Evolutionary conservation across 2,113 vertebrate species (phyloP).

Genomic region (Osmerus mordax): DNA sequence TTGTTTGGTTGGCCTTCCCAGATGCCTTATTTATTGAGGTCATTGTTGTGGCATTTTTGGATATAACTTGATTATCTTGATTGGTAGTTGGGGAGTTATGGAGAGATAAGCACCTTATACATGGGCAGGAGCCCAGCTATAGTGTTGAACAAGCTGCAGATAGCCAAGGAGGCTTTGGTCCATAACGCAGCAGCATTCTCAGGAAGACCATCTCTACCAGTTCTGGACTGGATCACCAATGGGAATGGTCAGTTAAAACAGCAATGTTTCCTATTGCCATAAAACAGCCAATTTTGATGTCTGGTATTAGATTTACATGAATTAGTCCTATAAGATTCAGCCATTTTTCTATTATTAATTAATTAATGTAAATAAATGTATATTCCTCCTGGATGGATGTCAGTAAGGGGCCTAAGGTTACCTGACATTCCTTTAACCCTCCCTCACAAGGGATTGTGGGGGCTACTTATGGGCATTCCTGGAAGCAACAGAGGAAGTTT

Average conservation of each 20-base stretch:
- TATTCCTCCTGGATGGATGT: too few relatives aligned
- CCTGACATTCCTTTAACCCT: too few relatives aligned
- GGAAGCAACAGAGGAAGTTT: slow-evolving; percentile 53
- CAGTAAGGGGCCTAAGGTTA: too few relatives aligned
- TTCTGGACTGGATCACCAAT: slow-evolving; percentile 28
- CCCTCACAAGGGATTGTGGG: slow-evolving; percentile 27
- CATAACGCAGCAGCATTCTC: slow-evolving; percentile 31
- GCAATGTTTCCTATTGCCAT: neutral
- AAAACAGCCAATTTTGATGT: neutral
- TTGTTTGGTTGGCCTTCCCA: too few relatives aligned
- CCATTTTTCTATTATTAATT: too few relatives aligned
- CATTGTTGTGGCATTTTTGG: too few relatives aligned
- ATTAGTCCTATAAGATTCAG: too few relatives aligned
- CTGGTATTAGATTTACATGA: too few relatives aligned
- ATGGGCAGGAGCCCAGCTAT: slow-evolving; percentile 24
- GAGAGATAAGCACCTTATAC: neutral
- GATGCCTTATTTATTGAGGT: too few relatives aligned
- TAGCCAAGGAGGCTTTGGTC: slow-evolving; percentile 32
- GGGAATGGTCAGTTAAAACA: slow-evolving; percentile 32
- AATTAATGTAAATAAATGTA: too few relatives aligned
- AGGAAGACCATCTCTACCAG: slow-evolving; percentile 30
- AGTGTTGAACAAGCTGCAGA: slow-evolving; percentile 22
- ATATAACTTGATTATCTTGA: too few relatives aligned
- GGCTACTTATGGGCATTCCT: slow-evolving; percentile 25
- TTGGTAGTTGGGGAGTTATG: too few relatives aligned